Percentiles rank a stretch among this genome's conserved stretches.
Conservation (phyloP, 2,113 vertebrate species). For the Ctenomys sociabilis region DNA sequence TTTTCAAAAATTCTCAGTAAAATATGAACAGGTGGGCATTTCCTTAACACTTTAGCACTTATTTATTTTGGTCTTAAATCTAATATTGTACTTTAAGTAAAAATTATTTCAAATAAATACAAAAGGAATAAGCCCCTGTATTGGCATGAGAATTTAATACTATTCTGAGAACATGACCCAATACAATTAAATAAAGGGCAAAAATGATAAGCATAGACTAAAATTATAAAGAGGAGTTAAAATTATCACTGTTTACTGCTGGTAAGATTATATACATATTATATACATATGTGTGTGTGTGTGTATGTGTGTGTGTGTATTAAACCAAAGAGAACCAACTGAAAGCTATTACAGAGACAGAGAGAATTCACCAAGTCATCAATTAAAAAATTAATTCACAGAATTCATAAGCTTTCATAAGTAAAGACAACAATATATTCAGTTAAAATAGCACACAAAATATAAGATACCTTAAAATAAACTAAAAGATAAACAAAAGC, state of each 20-base stretch:
- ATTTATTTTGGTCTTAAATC: not conserved
- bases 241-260: not conserved
- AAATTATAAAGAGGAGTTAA: not conserved
- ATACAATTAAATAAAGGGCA: not conserved
- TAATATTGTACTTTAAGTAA: not conserved
- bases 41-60: not conserved
- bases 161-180: not conserved
- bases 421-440: not conserved
- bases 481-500: not conserved
- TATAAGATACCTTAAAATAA: not conserved
- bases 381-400: slow-evolving; percentile 7
- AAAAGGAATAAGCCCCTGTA: not conserved
- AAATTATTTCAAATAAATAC: slow-evolving; percentile 23
- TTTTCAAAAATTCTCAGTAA: not conserved
- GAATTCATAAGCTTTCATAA: not conserved
- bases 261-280: not conserved
- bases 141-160: not conserved
- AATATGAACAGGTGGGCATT: not conserved
- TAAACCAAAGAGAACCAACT: not conserved
- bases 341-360: not conserved
- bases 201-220: not conserved
- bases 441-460: not conserved
- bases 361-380: not conserved
- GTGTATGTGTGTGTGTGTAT: no score
- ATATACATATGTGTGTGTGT: no score